Evolutionary conservation across 1,140 invertebrate species (phyloP), one percentile per base, ranked within the genome.

Genomic region (Vanessa atalanta): DNA sequence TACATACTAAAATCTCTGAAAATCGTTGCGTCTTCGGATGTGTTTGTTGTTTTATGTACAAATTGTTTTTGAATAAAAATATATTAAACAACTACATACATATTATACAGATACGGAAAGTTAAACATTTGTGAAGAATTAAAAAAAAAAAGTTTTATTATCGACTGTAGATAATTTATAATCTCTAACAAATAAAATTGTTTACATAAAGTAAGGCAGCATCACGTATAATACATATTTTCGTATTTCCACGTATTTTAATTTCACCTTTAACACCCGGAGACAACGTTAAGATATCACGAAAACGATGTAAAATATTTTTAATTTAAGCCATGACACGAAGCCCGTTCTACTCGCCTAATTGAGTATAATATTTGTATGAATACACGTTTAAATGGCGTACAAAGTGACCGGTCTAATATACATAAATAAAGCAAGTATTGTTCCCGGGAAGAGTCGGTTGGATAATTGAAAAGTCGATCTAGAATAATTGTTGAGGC

Each of bases 381-480:
- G 76, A 84, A 83, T 70, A 80, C 73, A 79, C 60, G 79, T 79
- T 82, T 86, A 88, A 90, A 87, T 78, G 81, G 83, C 76, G 79
- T 81, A 84, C 83, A 85, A 90, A 90, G 88, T 91, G 88, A 87
- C 88, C 88, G 84, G 77, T 85, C 88, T 91, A 90, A 91, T 91
- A 89, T 86, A 92, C 87, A 89, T 87, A 91, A 90, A 89, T 89
- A 91, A 90, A 86, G 82, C 83, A 86, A 84, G 88, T 85, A 89
- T 92, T 92, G 88, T 92, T 87, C 79, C 82, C 81, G 83, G 77
- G 87, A 86, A 81, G 88, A 90, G 83, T 85, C 85, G 86, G 81
- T 82, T 83, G 88, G 87, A 90, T 92, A 92, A 92, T 92, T 92
- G 90, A 92, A 92, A 92, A 92, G 88, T 92, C 88, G 89, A 91